These are phyloP conservation scores for Bostrychus sinensis DNA, from an alignment of 2,113 vertebrate species.

Conservation along the genomic window DNA sequence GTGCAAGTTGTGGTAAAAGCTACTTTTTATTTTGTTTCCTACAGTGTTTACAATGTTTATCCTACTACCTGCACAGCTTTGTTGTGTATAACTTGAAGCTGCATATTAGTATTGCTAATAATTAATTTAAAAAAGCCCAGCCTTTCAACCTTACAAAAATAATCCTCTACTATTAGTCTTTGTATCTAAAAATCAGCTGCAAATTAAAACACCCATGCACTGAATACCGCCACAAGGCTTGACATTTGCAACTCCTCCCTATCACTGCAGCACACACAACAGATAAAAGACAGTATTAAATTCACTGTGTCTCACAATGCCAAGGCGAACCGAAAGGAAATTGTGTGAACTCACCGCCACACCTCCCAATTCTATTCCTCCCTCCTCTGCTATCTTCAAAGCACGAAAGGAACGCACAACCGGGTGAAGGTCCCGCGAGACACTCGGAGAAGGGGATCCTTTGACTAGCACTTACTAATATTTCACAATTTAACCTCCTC, in stretches of 20 bases:
- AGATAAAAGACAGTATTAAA: conserved; percentile 58
- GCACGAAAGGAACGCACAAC: conserved; percentile 32
- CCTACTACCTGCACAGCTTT: not conserved
- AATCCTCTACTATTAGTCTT: conserved; percentile 2
- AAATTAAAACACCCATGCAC: conserved; percentile 22
- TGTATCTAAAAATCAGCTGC: conserved; percentile 7
- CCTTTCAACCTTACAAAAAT: not conserved
- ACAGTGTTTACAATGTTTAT: no score
- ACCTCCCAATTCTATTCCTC: conserved; percentile 45
- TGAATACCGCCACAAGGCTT: conserved; percentile 41
- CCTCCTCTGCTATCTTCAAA: conserved; percentile 56
- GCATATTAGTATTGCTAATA: not conserved
- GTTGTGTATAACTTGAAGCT: not conserved
- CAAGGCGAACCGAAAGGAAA: conserved; percentile 40
- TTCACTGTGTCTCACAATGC: conserved; percentile 51
- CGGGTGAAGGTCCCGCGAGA: conserved; percentile 51
- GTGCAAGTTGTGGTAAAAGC: no score
- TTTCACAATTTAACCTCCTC: conserved; percentile 75
- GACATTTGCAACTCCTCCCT: conserved; percentile 52
- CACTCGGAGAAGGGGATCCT: conserved; percentile 54
- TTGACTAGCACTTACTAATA: conserved; percentile 56
- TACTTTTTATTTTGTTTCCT: no score
- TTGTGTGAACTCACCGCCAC: conserved; percentile 47
- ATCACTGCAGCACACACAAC: conserved; percentile 35
- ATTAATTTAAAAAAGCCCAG: no score